Conservation (phyloP, 2,113 vertebrate genomes). For the Microcebus ravelobensis region DNA sequence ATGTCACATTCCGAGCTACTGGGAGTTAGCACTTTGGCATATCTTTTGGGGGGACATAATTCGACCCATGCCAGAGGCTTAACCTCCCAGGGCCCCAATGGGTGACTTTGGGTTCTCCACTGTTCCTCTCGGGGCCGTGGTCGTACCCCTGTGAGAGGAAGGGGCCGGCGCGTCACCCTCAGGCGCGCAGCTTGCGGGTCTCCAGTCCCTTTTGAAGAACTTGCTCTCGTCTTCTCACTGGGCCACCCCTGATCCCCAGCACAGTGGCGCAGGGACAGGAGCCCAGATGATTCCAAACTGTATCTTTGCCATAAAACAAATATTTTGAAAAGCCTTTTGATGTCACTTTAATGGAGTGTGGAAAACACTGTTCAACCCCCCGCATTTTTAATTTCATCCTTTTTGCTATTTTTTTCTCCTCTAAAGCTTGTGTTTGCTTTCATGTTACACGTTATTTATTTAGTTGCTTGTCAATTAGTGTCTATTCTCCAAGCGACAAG, state of each 20-base stretch:
- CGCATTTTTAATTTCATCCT: constrained; percentile 79
- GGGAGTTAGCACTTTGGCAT: too few species aligned
- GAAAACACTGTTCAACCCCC: constrained; percentile 38
- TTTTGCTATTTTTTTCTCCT: constrained; percentile 72
- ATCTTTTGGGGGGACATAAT: neutral
- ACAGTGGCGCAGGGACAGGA: rapidly evolving
- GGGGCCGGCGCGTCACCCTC: rapidly evolving
- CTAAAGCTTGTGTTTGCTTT: constrained; percentile 82
- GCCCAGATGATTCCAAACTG: constrained; percentile 49
- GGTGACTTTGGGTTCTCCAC: neutral
- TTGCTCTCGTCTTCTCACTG: neutral
- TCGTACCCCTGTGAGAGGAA: neutral
- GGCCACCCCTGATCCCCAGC: neutral
- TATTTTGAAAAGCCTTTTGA: constrained; percentile 83
- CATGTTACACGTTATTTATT: constrained; percentile 83
- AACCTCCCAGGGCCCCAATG: rapidly evolving
- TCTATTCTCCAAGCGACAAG: constrained; percentile 74
- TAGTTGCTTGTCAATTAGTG: constrained; percentile 86
- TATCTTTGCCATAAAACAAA: constrained; percentile 77
- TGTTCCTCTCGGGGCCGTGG: neutral
- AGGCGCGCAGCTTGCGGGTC: rapidly evolving
- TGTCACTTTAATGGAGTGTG: constrained; percentile 76
- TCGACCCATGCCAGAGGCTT: neutral
- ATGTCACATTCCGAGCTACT: neutral
- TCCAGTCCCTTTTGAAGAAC: neutral